phyloP scores from a whole-genome alignment of 2,797 vertebrate genomes.

The Rhinatrema bivittatum region DNA sequence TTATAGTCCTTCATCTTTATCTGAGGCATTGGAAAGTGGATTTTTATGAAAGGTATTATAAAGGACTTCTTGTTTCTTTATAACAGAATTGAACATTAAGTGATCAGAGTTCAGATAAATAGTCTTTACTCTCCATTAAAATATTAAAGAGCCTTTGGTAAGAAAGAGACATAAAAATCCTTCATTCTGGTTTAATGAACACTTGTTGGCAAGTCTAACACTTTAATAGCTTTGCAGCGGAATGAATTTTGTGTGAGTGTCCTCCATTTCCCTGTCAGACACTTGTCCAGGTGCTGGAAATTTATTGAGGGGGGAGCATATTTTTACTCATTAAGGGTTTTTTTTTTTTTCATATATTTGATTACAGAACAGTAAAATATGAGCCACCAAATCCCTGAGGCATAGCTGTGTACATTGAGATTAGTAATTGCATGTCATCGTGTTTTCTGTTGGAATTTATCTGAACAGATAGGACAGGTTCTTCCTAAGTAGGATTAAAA shows the following conservation, averaged over 20 bases:
- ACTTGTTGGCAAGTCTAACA: constrained; percentile 72
- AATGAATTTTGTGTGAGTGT: constrained; percentile 65
- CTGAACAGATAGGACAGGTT: constrained; percentile 63
- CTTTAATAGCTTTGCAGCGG: constrained; percentile 68
- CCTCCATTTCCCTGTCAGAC: constrained; percentile 69
- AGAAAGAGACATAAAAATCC: constrained; percentile 61
- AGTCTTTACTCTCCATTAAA: constrained; percentile 74
- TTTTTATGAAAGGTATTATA: constrained; percentile 75
- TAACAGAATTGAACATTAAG: constrained; percentile 70
- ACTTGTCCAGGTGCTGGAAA: constrained; percentile 71
- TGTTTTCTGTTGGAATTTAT: constrained; percentile 70
- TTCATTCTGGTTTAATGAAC: constrained; percentile 75
- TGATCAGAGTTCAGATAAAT: constrained; percentile 75
- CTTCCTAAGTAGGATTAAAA: constrained; percentile 68
- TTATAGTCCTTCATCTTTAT: constrained; percentile 66
- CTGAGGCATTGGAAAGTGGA: constrained; percentile 71
- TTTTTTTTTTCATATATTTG: constrained; percentile 76
- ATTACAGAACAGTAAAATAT: constrained; percentile 75
- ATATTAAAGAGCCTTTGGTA: constrained; percentile 72
- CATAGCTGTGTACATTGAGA: constrained; percentile 66
- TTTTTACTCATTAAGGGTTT: constrained; percentile 79
- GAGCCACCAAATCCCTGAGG: constrained; percentile 63
- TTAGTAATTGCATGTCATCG: constrained; percentile 67
- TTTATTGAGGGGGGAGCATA: constrained; percentile 72
- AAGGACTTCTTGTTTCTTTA: constrained; percentile 67